Evolutionary conservation across 2,888 invertebrate genomes (phyloP).

Genomic region (Mactromeris polynyma): DNA sequence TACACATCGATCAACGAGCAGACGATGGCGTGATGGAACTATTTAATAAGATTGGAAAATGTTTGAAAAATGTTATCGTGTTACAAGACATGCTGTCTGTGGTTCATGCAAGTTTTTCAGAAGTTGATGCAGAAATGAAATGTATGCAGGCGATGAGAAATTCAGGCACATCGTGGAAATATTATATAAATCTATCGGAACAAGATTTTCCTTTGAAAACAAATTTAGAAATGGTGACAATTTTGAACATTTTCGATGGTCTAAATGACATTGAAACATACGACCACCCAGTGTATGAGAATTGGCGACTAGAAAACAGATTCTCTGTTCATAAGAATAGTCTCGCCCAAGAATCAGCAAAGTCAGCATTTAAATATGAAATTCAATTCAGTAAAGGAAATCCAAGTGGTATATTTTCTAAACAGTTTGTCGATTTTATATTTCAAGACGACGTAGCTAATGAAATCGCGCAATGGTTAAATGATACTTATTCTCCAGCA

Average conservation of each 20-base stretch:
- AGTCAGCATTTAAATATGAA: slow-evolving; percentile 31
- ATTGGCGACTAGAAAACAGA: slow-evolving; percentile 51
- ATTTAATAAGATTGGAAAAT: slow-evolving; percentile 64
- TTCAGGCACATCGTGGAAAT: slow-evolving; percentile 70
- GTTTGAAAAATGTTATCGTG: slow-evolving; percentile 76
- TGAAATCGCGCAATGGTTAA: slow-evolving; percentile 68
- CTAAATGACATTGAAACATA: slow-evolving; percentile 80
- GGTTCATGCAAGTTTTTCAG: slow-evolving; percentile 71
- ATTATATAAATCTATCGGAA: slow-evolving; percentile 81
- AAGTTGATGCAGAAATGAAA: slow-evolving; percentile 74
- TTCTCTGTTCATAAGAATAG: slow-evolving; percentile 40
- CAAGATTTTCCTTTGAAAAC: slow-evolving; percentile 85
- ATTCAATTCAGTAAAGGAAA: slow-evolving; percentile 69
- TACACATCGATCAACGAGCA: slow-evolving; percentile 80
- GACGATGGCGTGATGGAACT: slow-evolving; percentile 49
- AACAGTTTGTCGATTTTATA: slow-evolving; percentile 72
- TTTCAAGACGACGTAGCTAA: slow-evolving; percentile 58
- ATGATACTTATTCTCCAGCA: slow-evolving; percentile 72
- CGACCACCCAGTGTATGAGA: slow-evolving; percentile 52
- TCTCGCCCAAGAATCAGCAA: slow-evolving; percentile 38
- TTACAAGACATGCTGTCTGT: slow-evolving; percentile 66
- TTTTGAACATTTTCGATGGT: slow-evolving; percentile 83
- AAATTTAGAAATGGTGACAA: slow-evolving; percentile 84
- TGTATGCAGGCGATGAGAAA: slow-evolving; percentile 69
- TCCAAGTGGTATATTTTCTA: slow-evolving; percentile 67